Evolutionary conservation across 2,113 vertebrate species (phyloP).

Genomic region (Chaetops frenatus): DNA sequence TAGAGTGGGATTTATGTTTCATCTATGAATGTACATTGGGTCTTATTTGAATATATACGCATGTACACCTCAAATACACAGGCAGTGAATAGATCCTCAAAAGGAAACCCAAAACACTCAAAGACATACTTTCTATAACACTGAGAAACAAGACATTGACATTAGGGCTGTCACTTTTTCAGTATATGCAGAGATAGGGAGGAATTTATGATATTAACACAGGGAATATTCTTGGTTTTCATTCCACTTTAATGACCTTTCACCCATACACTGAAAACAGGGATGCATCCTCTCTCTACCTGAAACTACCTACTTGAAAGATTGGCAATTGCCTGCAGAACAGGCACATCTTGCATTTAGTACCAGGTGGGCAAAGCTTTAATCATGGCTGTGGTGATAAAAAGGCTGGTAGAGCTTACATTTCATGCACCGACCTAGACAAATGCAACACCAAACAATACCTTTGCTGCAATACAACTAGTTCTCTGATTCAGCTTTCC

Average conservation of each 20-base stretch:
- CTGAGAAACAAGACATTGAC: background rate
- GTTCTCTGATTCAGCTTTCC: slow-evolving; percentile 15
- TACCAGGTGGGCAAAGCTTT: slow-evolving; percentile 21
- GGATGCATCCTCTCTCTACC: background rate
- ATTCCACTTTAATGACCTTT: slow-evolving; percentile 74
- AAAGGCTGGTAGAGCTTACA: background rate
- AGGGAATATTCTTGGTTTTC: slow-evolving; percentile 67
- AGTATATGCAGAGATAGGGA: background rate
- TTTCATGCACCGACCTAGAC: slow-evolving; percentile 1
- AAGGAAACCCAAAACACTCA: background rate
- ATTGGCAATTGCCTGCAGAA: slow-evolving; percentile 21
- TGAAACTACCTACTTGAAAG: slow-evolving; percentile 29
- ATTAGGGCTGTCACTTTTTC: slow-evolving; percentile 56
- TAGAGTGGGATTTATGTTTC: background rate
- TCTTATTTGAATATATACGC: background rate
- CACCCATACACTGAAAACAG: background rate
- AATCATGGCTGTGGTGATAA: background rate
- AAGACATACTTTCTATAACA: background rate
- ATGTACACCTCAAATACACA: background rate
- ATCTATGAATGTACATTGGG: background rate
- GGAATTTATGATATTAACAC: background rate
- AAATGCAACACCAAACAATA: background rate
- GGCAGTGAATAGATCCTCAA: background rate
- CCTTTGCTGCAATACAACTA: background rate
- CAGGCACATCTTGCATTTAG: background rate